These are phyloP conservation scores for Argya squamiceps DNA, from an alignment of 2,797 vertebrate genomes.

Conservation along the genomic window DNA sequence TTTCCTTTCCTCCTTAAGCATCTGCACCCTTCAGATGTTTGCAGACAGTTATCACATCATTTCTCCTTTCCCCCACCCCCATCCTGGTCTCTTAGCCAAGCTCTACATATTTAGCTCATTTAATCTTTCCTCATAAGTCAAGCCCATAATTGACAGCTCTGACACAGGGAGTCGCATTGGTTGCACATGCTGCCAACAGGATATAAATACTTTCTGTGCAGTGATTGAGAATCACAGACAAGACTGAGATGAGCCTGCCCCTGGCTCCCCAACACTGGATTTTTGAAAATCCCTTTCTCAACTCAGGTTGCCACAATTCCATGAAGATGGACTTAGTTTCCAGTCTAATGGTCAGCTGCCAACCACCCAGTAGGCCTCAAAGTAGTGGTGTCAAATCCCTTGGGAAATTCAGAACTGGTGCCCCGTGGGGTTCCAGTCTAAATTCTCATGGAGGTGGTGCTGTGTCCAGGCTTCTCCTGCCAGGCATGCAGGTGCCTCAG, in stretches of 20 bases:
- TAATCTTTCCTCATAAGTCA: constrained; percentile 72
- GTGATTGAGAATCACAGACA: constrained; percentile 58
- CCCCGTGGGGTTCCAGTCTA: not conserved
- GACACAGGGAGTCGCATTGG: constrained; percentile 63
- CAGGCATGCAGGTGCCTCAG: not conserved
- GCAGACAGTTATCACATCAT: constrained; percentile 61
- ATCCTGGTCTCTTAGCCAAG: constrained; percentile 59
- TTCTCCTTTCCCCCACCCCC: constrained; percentile 54
- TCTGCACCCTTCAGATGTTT: constrained; percentile 66
- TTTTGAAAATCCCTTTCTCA: not conserved
- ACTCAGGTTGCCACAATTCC: not conserved
- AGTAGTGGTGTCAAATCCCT: not conserved
- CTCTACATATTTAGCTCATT: constrained; percentile 72
- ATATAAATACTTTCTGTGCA: constrained; percentile 66
- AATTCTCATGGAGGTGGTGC: not conserved
- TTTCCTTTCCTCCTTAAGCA: constrained; percentile 60
- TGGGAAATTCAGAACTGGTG: not conserved
- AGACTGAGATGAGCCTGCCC: not conserved
- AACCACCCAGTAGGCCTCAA: not conserved
- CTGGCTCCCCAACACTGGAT: accelerated
- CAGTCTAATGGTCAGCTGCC: not conserved
- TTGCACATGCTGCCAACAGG: constrained; percentile 68
- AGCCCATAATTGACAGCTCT: constrained; percentile 67
- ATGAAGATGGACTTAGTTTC: not conserved
- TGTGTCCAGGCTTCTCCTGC: not conserved